Base-by-base conservation (phyloP, 1,140 invertebrate genomes). In the Adelges cooleyi region DNA sequence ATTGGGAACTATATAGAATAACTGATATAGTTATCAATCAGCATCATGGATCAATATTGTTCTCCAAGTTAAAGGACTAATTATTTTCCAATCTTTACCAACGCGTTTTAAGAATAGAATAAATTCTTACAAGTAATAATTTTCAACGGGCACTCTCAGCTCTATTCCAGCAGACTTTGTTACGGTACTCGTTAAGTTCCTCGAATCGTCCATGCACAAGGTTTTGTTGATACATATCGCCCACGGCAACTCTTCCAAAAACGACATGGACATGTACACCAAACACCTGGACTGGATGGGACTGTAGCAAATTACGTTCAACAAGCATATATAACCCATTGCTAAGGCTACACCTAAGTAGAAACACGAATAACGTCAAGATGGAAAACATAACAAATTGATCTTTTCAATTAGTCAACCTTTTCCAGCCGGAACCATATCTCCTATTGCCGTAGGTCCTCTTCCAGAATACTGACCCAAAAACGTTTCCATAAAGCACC, bases 261-360 rank as follows among this genome's bases (percentile, higher is more conserved):
- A 0, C 10, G 42, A 46, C n/a, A 5, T 11, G 22, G 10, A 59
- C 54, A 59, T 59, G n/a, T 59, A 59, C n/a, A 33, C 29, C 1
- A 59, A 40, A 46, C 54, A 46, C 20, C 40, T 59, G 20, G 54
- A 27, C 15, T 59, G 54, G 29, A 59, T 59, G 23, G 54, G 54
- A 10, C 54, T 46, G 29, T 59, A 59, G 44, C 54, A 46, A 22
- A 59, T 29, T 27, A 59, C 10, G 25, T 59, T 59, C 29, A 59
- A 33, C 42, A 59, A 13, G 44, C 54, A 59, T 22, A 59, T 44
- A 40, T 59, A 59, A 13, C 54, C 25, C 54, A 59, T 59, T n/a
- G 54, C 54, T 23, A 46, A 22, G 17, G 54, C 54, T 20, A 59
- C 40, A 23, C 54, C 54, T 59, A 17, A 44, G n/a, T n/a, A 17